Evolutionary conservation across 2,888 invertebrate genomes (phyloP), one percentile per base, ranked within the genome.

Genomic region (Adelognathus sp.): DNA sequence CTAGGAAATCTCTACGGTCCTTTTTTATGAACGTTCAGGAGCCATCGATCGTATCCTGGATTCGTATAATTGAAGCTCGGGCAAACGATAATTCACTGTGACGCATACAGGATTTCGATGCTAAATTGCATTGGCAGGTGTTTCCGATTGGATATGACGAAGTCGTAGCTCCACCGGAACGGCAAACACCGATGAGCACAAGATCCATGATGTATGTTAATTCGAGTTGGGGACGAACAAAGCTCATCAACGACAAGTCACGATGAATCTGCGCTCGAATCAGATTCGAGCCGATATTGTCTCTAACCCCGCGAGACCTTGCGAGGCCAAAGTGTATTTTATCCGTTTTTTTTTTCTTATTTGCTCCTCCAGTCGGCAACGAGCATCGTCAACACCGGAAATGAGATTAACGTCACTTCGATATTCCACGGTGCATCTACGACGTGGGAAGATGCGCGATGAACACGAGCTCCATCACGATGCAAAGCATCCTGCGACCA

Each of bases 391-490:
- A 14, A 39, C 33, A 58, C 64, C 63, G 81, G 81, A 83, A 86
- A 85, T 82, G 81, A 84, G 80, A 86, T 88, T 86, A 88, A 84
- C 75, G 85, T 88, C 88, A 72, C 79, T 77, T 81, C 81, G 79
- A 86, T 85, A 85, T 86, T 85, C 82, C 79, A 56, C 64, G 74
- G 71, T 67, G 69, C 69, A 70, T 58, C 69, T 52, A 24, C 29
- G 58, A 14, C 21, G 60, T 16, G 21, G 31, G 16, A 52, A 41
- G 18, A 33, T 46, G 7, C 1, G 7, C 1, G 50, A 50, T 64
- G n/a, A 14, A 21, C 24, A 16, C 21, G 41, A 29, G 21, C 41
- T n/a, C 9, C 5, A 9, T 50, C 36, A 16, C 16, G 24, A 27
- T 36, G 6, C 36, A 60, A 18, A 36, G 18, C 29, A 41, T 39